Evolutionary conservation across 2,113 vertebrate genomes (phyloP), one percentile per base, ranked within the genome.

Genomic region (Rhadina sibilatrix): DNA sequence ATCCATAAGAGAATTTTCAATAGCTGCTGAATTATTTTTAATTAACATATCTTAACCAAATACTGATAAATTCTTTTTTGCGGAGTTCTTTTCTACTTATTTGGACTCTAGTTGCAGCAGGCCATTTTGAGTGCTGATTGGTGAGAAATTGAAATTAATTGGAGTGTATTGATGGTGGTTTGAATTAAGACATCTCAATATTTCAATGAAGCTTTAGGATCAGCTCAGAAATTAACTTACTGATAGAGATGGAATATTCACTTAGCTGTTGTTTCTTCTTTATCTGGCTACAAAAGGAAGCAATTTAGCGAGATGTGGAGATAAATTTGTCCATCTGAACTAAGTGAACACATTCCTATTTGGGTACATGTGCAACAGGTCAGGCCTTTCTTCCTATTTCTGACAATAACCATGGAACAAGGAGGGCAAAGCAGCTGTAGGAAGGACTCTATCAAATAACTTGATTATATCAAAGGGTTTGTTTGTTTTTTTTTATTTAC

Each of bases 21-120:
- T 40, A n/a, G 6, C 9, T 61, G 12, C 9, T 63, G 35, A 81
- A 49, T 87, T 60, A 42, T n/a, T 20, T 69, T 86, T 24, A 72
- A 28, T 8, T 38, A 72, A 56, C 3, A 24, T 22, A 70, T 65
- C 52, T 78, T 35, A 23, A 50, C 40, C 25, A 91, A 81, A 33
- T 18, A 56, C 6, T 35, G 33, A 80, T 60, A 80, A 75, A 47
- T 0, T n/a, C n/a, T n/a, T n/a, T n/a, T 76, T 66, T 50, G 5
- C 6, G 49, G n/a, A 33, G 2, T 1, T 50, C 7, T 56, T 64
- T 49, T 25, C 28, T 83, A 16, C 8, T 72, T 57, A 20, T 69
- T 83, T 0, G 0, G 31, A 42, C 7, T 40, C 12, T 12, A 16
- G 18, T 38, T 83, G 64, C 0, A 2, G 22, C 30, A 42, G 17